A percentile compares a stretch with the other conserved stretches of the same genome.
phyloP scores from a whole-genome alignment of 2,888 invertebrate species.

The Pseudococcus longispinus region DNA sequence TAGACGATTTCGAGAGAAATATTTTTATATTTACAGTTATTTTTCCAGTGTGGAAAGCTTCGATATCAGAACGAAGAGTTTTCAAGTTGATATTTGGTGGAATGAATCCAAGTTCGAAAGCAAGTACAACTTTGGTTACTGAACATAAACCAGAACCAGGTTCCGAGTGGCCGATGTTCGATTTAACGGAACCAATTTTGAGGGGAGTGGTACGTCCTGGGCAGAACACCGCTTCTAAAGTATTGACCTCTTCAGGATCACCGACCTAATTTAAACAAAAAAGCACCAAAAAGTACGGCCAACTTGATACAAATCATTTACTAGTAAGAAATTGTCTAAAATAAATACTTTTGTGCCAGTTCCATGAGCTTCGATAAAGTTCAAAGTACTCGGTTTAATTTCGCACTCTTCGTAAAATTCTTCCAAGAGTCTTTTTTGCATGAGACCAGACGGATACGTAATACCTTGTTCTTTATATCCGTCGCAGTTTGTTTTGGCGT shows the following conservation, averaged over 20 bases:
- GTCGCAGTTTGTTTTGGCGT: slow-evolving; percentile 82
- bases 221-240: slow-evolving; percentile 82
- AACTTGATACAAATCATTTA: neutral
- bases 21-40: slow-evolving; percentile 59
- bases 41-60: slow-evolving; percentile 70
- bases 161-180: slow-evolving; percentile 93
- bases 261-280: slow-evolving; percentile 68
- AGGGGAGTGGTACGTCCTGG: slow-evolving; percentile 77
- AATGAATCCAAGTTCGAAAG: slow-evolving; percentile 80
- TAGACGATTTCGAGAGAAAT: neutral
- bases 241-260: slow-evolving; percentile 89
- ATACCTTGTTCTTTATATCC: slow-evolving; percentile 77
- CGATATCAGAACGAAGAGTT: slow-evolving; percentile 66
- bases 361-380: slow-evolving; percentile 84
- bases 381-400: slow-evolving; percentile 73
- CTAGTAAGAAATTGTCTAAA: neutral
- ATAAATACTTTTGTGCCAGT: slow-evolving; percentile 71
- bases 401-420: slow-evolving; percentile 70
- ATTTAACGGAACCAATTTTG: slow-evolving; percentile 88
- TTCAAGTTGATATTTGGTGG: slow-evolving; percentile 86
- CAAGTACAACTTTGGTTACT: slow-evolving; percentile 80
- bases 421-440: slow-evolving; percentile 62
- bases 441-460: slow-evolving; percentile 71
- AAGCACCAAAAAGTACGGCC: neutral
- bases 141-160: slow-evolving; percentile 84